phyloP scores from a whole-genome alignment of 2,888 invertebrate species.

The Trachelus troglodyta region DNA sequence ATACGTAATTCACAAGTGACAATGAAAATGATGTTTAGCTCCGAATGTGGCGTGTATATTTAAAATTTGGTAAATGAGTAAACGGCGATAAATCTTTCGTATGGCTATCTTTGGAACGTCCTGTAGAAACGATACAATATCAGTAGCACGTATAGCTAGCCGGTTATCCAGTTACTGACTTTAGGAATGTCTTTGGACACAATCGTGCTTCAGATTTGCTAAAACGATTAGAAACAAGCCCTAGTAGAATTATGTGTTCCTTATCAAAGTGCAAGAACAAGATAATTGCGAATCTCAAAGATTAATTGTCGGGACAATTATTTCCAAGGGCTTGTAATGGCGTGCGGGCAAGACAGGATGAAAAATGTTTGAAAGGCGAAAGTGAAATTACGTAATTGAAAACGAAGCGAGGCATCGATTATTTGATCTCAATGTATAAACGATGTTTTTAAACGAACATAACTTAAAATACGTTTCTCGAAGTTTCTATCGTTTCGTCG shows the following conservation, averaged over 20 bases:
- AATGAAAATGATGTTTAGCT: too few species aligned
- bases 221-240: neutral
- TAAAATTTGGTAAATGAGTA: too few species aligned
- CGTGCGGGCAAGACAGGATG: neutral
- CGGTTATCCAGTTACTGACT: neutral
- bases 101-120: too few species aligned
- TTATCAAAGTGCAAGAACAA: neutral
- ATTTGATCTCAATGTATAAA: neutral
- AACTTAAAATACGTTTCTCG: neutral
- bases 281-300: neutral
- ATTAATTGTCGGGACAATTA: neutral
- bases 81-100: too few species aligned
- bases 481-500: neutral
- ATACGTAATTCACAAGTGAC: too few species aligned
- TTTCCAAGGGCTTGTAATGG: neutral
- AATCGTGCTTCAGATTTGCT: neutral
- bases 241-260: neutral
- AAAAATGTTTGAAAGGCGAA: neutral
- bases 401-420: neutral
- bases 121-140: conserved; percentile 9
- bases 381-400: neutral
- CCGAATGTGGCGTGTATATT: too few species aligned
- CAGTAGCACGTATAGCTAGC: neutral
- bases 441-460: neutral
- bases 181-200: neutral